Evolutionary conservation across 2,888 invertebrate genomes (phyloP).

Genomic region (Coenonympha arcania): DNA sequence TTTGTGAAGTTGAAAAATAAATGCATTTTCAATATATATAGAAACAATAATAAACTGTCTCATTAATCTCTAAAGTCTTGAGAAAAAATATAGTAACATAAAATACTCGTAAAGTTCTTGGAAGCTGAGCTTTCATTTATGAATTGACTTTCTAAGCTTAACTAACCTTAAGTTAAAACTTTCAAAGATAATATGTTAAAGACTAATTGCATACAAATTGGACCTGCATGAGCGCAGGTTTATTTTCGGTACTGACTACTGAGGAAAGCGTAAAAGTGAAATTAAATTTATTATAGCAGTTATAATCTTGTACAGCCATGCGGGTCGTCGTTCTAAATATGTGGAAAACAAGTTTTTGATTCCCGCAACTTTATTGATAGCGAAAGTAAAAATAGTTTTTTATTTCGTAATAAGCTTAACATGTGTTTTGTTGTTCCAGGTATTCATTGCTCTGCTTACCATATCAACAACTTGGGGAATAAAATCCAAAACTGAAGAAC

Average conservation of each 20-base stretch:
- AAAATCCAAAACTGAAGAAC: conserved; percentile 49
- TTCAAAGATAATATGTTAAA: conserved; percentile 4
- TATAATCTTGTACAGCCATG: conserved; percentile 59
- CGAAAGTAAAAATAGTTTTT: conserved; percentile 33
- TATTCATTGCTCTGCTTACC: conserved; percentile 56
- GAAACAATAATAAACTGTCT: no score
- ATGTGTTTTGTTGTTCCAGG: conserved; percentile 46
- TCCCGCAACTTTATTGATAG: conserved; percentile 38
- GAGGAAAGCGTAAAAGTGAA: conserved; percentile 71
- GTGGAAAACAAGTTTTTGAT: conserved; percentile 34
- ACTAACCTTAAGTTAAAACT: no score
- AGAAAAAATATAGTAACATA: conserved; percentile 3
- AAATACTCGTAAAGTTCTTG: not conserved
- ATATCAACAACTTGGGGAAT: conserved; percentile 55
- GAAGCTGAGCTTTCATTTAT: conserved; percentile 1
- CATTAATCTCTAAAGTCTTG: no score
- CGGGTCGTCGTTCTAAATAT: conserved; percentile 48
- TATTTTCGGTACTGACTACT: conserved; percentile 41
- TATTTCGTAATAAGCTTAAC: not conserved
- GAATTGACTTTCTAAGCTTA: conserved; percentile 14
- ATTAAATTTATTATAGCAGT: conserved; percentile 59
- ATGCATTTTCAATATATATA: not conserved
- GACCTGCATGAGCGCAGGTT: conserved; percentile 18
- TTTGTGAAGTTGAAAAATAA: not conserved
- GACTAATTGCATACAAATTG: conserved; percentile 18